A percentile compares a stretch with the other conserved stretches of the same genome.
phyloP scores from a whole-genome alignment of 1,140 invertebrate genomes.

The Aphis craccivora region DNA sequence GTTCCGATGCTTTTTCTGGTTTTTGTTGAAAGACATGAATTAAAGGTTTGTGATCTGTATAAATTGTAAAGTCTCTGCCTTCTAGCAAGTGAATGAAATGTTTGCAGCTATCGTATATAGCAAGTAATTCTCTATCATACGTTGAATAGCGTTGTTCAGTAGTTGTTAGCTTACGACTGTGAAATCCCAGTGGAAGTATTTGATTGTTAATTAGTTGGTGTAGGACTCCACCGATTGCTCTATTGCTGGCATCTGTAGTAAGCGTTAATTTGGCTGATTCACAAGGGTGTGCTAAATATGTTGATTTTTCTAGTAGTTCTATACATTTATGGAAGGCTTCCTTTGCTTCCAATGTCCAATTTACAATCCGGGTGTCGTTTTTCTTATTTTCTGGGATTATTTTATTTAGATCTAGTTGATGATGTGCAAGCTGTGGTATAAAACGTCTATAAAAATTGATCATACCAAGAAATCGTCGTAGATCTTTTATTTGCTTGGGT shows the following conservation, averaged over 20 bases:
- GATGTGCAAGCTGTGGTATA: conserved; percentile 58
- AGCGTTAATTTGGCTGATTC: conserved; percentile 24
- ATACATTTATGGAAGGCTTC: conserved; percentile 58
- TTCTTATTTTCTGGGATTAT: conserved; percentile 52
- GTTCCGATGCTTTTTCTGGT: conserved; percentile 62
- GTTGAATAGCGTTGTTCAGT: conserved; percentile 55
- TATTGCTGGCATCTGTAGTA: conserved; percentile 24
- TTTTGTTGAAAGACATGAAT: conserved; percentile 62
- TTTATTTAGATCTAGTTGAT: conserved; percentile 53
- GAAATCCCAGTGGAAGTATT: conserved; percentile 55
- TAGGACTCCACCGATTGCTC: conserved; percentile 24
- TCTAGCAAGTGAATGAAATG: conserved; percentile 63
- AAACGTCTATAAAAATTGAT: conserved; percentile 60
- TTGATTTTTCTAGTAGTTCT: conserved; percentile 61
- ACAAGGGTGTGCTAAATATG: conserved; percentile 58
- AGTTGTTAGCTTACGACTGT: conserved; percentile 40
- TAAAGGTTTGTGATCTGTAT: conserved; percentile 65
- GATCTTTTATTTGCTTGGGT: conserved; percentile 41
- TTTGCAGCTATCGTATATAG: conserved; percentile 61
- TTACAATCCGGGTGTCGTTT: conserved; percentile 39
- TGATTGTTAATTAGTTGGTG: conserved; percentile 50
- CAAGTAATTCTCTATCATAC: conserved; percentile 64
- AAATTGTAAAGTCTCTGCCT: conserved; percentile 63
- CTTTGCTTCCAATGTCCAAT: conserved; percentile 58
- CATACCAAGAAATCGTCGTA: conserved; percentile 60